Base-by-base conservation (phyloP, 35 echinoderm and acorn worm genomes). In the Anneissia japonica region DNA sequence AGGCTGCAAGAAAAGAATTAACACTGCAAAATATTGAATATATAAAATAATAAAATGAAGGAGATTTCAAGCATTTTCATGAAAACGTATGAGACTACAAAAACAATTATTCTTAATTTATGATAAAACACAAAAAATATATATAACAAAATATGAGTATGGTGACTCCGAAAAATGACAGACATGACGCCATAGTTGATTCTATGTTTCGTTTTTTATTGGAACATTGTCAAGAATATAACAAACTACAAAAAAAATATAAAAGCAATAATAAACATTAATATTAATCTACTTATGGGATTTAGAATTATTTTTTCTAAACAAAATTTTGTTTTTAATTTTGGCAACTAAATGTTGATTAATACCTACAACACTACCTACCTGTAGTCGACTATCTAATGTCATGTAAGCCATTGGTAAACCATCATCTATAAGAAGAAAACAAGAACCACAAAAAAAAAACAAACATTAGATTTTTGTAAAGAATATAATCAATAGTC, bases 1-100 rank as follows among this genome's bases (percentile, higher is more conserved):
- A 39, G 93, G 93, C 89, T 92, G 84, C 23, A 83, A 75, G 30
- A 83, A 86, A 43, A 82, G 82, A 4, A 84, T 81, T 32, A 55
- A 75, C 6, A 82, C 83, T 26, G n/a, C n/a, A n/a, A n/a, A n/a
- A n/a, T n/a, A n/a, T n/a, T n/a, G n/a, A n/a, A n/a, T n/a, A n/a
- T n/a, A n/a, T n/a, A n/a, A n/a, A n/a, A 87, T 46, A 7, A 72
- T 86, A 74, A 83, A 82, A 46, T 84, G 83, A 12, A 84, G 84
- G 79, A 90, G 84, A 17, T 75, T 79, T 0, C 87, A 76, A 33
- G 77, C 73, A 7, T 39, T 91, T 26, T 76, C 78, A 14, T 86
- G 89, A 75, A 56, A 74, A 36, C 26, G 17, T 12, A n/a, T 34
- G 12, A 73, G 73, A 74, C 0, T 11, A 30, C 5, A 14, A 11